Base-by-base conservation (phyloP, 2,113 vertebrate genomes). In the Ceyx melanurus region DNA sequence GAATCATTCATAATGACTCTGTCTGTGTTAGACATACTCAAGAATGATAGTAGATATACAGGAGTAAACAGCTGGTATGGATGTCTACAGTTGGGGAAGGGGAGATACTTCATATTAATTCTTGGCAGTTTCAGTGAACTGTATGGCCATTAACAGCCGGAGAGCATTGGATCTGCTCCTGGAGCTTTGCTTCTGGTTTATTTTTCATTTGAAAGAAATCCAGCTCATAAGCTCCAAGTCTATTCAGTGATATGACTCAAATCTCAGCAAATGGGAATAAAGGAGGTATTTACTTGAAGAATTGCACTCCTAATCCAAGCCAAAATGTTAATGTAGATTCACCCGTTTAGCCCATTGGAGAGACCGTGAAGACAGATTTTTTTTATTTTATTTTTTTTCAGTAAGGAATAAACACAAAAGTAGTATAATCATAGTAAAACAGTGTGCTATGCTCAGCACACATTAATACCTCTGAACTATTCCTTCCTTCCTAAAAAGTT, bases 181-280 rank as follows among this genome's bases (percentile, higher is more conserved):
- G 60, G 75, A 93, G 82, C 79, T 95, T 85, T 89, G 85, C 67
- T 95, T 86, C 85, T 89, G 78, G 72, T 95, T 94, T 95, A 81
- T 92, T 89, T 95, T 95, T 90, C 75, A 83, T 91, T 80, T 92
- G 88, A 95, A 95, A 91, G 35, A 28, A 67, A 88, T 94, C 85
- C 58, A 95, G 56, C 64, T 82, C 67, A 43, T 70, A 79, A 91
- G 17, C 37, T 92, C 67, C 82, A 77, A 83, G 82, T 92, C 56
- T 17, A 70, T 50, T 92, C 72, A 68, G 23, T 51, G 74, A 92
- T 82, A 46, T 67, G 84, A 89, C 31, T 87, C 43, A 75, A 72
- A 82, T 68, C 66, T 90, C 82, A 80, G 72, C 33, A 91, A 94
- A 89, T 35, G 64, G 71, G 75, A 80, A 88, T 37, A 85, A 92